phyloP scores from a whole-genome alignment of 2,797 vertebrate genomes.

The Acestrorhynchus altus region DNA sequence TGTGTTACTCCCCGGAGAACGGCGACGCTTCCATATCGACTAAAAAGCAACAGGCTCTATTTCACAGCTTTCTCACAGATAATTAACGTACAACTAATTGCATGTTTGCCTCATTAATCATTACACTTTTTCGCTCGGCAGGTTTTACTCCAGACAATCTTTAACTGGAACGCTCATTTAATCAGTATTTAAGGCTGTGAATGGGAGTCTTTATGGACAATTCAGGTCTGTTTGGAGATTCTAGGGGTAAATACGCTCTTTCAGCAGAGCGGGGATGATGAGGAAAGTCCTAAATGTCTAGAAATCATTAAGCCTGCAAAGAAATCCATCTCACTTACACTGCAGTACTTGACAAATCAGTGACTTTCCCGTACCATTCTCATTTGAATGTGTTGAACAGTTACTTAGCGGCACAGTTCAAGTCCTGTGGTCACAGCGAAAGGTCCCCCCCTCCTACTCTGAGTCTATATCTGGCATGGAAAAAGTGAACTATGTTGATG shows the following conservation, averaged over 20 bases:
- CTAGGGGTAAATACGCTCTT: not conserved
- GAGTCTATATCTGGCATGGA: not conserved
- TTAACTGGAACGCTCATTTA: slow-evolving; percentile 56
- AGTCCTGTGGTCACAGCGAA: slow-evolving; percentile 28
- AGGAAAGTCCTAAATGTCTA: not conserved
- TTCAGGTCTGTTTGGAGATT: not conserved
- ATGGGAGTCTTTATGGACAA: slow-evolving; percentile 34
- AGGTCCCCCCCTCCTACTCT: not conserved
- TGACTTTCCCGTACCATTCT: slow-evolving; percentile 29
- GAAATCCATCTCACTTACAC: slow-evolving; percentile 50
- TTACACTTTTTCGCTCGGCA: slow-evolving; percentile 29
- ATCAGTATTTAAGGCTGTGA: slow-evolving; percentile 23
- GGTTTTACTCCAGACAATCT: slow-evolving; percentile 33
- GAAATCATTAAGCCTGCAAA: slow-evolving; percentile 38
- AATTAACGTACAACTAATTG: slow-evolving; percentile 57
- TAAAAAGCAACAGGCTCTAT: not conserved
- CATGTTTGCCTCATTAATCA: slow-evolving; percentile 51
- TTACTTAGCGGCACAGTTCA: slow-evolving; percentile 25
- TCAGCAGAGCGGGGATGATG: not conserved
- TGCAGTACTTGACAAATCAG: slow-evolving; percentile 36
- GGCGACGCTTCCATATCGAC: not conserved
- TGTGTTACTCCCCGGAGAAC: slow-evolving; percentile 25
- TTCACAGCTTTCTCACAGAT: slow-evolving; percentile 45
- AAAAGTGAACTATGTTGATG: not conserved
- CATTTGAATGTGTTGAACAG: slow-evolving; percentile 16